phyloP scores from a whole-genome alignment of 2,797 vertebrate species.

The Micropoecilia bifurca region DNA sequence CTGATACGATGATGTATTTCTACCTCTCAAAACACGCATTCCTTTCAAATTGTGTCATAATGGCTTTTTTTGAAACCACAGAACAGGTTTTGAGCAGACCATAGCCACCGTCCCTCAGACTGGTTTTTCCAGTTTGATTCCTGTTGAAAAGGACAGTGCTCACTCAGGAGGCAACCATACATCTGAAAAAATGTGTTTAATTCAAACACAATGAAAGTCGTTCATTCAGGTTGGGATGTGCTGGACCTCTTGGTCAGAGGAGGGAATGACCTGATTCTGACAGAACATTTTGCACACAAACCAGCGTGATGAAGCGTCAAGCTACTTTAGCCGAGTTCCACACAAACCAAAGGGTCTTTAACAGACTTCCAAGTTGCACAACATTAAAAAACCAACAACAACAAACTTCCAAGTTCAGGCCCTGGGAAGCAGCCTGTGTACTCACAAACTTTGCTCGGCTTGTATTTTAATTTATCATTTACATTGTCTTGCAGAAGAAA shows the following conservation, averaged over 20 bases:
- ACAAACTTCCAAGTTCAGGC: background rate
- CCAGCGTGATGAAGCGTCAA: background rate
- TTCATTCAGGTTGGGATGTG: background rate
- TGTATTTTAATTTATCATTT: background rate
- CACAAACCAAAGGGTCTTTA: background rate
- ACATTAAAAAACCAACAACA: background rate
- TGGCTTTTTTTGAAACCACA: too few relatives aligned
- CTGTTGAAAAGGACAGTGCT: background rate
- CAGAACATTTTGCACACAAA: background rate
- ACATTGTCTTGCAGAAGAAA: background rate
- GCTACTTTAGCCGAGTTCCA: background rate
- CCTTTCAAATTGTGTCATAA: background rate
- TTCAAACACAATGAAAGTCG: background rate
- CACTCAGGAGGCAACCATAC: background rate
- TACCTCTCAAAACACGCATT: background rate
- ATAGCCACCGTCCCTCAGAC: background rate
- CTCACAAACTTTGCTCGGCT: background rate
- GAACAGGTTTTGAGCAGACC: background rate
- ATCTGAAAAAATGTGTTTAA: background rate
- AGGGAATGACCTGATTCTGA: background rate
- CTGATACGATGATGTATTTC: background rate
- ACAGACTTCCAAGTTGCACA: background rate
- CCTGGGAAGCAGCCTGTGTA: background rate
- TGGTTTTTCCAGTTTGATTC: constrained; percentile 20
- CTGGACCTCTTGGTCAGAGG: background rate